Conservation (phyloP, 2,888 invertebrate species). For the Venusia cambrica region DNA sequence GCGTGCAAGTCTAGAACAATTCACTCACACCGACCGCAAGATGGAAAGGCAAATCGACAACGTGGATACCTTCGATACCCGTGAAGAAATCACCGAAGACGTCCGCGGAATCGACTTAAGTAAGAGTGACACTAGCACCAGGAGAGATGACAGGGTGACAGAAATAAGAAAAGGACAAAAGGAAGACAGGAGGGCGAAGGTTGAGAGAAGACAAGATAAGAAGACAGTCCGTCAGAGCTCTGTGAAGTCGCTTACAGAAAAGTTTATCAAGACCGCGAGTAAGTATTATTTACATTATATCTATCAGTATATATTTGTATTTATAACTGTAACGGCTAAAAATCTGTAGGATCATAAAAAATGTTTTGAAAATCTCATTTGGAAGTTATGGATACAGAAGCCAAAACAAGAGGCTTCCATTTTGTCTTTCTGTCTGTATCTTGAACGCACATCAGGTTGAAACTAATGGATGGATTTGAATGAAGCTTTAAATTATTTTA, state of each 20-base stretch:
- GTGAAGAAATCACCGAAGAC: slow-evolving; percentile 14
- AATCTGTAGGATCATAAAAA: too few relatives aligned
- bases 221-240: slow-evolving; percentile 85
- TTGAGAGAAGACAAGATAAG: slow-evolving; percentile 54
- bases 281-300: slow-evolving; percentile 32
- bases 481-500: too few relatives aligned
- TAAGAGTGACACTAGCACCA: slow-evolving; percentile 23
- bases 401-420: too few relatives aligned
- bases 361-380: too few relatives aligned
- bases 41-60: slow-evolving; percentile 15
- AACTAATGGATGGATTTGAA: too few relatives aligned
- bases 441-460: too few relatives aligned
- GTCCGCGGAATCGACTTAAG: slow-evolving; percentile 25
- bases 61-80: slow-evolving; percentile 37
- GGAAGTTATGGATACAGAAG: too few relatives aligned
- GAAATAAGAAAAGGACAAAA: slow-evolving; percentile 35
- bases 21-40: slow-evolving; percentile 60
- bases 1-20: slow-evolving; percentile 63
- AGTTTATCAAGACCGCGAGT: slow-evolving; percentile 86
- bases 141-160: slow-evolving; percentile 36
- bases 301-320: neutral
- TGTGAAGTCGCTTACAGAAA: slow-evolving; percentile 89
- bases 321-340: neutral
- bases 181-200: slow-evolving; percentile 35
- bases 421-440: too few relatives aligned